Evolutionary conservation across 2,113 vertebrate species (phyloP).

Genomic region (Corvus moneduloides): DNA sequence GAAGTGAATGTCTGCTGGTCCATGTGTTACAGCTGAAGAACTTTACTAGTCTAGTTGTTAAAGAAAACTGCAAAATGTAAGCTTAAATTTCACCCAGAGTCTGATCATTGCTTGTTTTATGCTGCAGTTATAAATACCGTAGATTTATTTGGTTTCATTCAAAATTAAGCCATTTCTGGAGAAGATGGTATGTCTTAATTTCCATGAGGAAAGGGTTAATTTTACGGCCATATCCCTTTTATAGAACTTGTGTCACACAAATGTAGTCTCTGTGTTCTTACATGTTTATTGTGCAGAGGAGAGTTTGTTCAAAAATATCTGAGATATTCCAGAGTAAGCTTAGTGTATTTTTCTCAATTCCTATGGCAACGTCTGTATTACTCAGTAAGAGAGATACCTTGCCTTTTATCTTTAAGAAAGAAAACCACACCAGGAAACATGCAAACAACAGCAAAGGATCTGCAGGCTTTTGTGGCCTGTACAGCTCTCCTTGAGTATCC

Average conservation of each 20-base stretch:
- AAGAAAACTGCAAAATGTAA: constrained; percentile 92
- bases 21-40: constrained; percentile 90
- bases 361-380: neutral
- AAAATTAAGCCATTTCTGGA: neutral
- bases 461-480: neutral
- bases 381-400: neutral
- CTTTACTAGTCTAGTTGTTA: constrained; percentile 76
- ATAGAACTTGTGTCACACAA: neutral
- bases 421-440: neutral
- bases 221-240: neutral
- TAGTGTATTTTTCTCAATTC: neutral
- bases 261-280: neutral
- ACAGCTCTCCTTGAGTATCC: neutral
- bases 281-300: neutral
- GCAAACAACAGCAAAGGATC: neutral
- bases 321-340: neutral
- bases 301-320: neutral
- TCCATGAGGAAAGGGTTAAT: neutral
- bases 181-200: neutral
- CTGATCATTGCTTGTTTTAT: neutral
- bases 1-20: constrained; percentile 84
- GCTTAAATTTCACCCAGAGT: constrained; percentile 21
- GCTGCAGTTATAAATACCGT: fast-evolving
- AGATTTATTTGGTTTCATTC: neutral
- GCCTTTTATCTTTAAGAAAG: neutral